Percentiles rank a stretch among this genome's conserved stretches.
Evolutionary conservation across 2,113 vertebrate genomes (phyloP).

Genomic region (Sebastes fasciatus): DNA sequence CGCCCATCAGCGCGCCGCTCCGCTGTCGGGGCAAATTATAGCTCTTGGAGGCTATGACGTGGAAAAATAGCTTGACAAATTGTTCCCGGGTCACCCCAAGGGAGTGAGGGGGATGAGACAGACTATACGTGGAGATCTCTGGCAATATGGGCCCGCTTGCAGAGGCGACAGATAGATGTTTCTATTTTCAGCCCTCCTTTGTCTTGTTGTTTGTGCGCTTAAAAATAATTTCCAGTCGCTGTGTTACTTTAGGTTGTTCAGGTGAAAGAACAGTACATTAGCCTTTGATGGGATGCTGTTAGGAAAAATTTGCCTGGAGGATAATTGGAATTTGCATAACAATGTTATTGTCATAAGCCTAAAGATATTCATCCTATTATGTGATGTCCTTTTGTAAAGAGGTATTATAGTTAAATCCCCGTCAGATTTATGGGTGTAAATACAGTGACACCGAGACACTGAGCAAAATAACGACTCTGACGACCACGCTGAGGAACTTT

Average conservation of each 20-base stretch:
- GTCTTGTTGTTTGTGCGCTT: conserved; percentile 50
- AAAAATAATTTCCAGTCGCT: conserved; percentile 37
- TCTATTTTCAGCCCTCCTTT: conserved; percentile 56
- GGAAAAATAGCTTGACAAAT: conserved; percentile 76
- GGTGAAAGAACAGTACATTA: conserved; percentile 34
- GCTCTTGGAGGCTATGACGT: conserved; percentile 65
- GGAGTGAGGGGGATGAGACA: conserved; percentile 59
- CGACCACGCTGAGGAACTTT: conserved; percentile 10
- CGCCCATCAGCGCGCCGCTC: conserved; percentile 33
- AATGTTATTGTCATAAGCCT: background rate
- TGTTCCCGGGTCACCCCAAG: conserved; percentile 67
- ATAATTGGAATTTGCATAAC: conserved; percentile 13
- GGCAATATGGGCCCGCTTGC: conserved; percentile 34
- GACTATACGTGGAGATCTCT: conserved; percentile 39
- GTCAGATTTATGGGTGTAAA: conserved; percentile 39
- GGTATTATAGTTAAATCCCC: conserved; percentile 30
- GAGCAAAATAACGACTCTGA: conserved; percentile 29
- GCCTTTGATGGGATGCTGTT: conserved; percentile 15
- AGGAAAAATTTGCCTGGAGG: conserved; percentile 8
- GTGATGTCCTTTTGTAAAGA: conserved; percentile 13
- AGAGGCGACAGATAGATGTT: conserved; percentile 48
- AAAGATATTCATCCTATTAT: conserved; percentile 10
- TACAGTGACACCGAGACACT: conserved; percentile 18
- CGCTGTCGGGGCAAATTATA: conserved; percentile 66
- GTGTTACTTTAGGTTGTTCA: conserved; percentile 26